Evolutionary conservation across 2,797 vertebrate genomes (phyloP).

Genomic region (Sebastes oblongus): DNA sequence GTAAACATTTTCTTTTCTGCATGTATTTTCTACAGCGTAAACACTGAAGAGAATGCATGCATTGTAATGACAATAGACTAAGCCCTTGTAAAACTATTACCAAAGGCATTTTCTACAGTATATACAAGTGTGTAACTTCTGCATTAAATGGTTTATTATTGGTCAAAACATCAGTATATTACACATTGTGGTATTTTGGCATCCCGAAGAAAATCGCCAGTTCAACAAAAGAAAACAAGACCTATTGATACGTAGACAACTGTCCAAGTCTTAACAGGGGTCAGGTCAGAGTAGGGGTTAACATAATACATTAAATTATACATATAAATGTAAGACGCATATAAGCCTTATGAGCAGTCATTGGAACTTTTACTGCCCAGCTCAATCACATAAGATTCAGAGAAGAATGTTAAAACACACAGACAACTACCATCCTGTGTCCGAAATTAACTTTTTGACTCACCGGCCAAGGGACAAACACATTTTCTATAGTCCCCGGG

Average conservation of each 20-base stretch:
- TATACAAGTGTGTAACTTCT: too few relatives aligned
- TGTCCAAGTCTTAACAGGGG: neutral
- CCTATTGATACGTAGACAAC: neutral
- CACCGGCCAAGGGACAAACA: too few relatives aligned
- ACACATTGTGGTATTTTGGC: too few relatives aligned
- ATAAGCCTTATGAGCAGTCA: neutral
- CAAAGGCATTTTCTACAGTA: neutral
- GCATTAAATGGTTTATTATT: too few relatives aligned
- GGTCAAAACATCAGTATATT: too few relatives aligned
- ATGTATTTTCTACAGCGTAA: neutral
- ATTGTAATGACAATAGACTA: neutral
- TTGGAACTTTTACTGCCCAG: neutral
- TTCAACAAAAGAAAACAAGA: neutral
- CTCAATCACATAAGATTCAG: neutral
- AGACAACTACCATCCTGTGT: too few relatives aligned
- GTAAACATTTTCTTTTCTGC: neutral
- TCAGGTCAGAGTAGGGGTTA: neutral
- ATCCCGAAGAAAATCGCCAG: neutral
- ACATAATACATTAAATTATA: neutral
- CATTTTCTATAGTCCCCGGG: too few relatives aligned
- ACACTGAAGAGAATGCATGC: neutral
- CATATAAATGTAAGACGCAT: neutral
- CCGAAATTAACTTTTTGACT: too few relatives aligned
- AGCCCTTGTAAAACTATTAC: neutral
- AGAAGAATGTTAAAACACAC: neutral